These are phyloP conservation scores for Atlantisia rogersi DNA, from an alignment of 2,113 vertebrate genomes.

Conservation along the genomic window DNA sequence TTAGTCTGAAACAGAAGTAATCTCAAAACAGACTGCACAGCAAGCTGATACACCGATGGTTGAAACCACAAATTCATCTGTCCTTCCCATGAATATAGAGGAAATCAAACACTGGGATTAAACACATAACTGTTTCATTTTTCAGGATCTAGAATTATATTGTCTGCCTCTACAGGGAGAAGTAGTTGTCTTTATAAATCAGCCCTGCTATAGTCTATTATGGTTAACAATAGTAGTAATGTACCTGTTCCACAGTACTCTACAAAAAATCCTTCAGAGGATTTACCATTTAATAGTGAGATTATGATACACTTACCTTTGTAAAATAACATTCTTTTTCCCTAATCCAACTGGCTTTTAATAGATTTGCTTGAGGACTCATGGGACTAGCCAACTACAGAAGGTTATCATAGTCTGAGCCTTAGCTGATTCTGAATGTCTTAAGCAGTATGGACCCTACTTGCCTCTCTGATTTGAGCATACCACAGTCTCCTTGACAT, in stretches of 20 bases:
- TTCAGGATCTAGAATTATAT: not conserved
- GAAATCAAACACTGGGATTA: not conserved
- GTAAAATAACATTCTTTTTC: not conserved
- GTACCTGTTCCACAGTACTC: not conserved
- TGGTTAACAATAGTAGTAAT: not conserved
- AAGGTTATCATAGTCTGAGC: not conserved
- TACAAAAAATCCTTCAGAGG: not conserved
- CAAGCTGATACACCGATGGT: not conserved
- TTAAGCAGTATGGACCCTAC: not conserved
- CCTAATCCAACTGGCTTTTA: not conserved
- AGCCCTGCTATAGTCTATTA: not conserved
- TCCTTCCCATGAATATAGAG: not conserved
- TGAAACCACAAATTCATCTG: not conserved
- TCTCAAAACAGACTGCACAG: not conserved
- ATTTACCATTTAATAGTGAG: slow-evolving; percentile 2
- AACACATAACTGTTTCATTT: not conserved
- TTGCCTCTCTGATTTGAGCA: not conserved
- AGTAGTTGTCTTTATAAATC: not conserved
- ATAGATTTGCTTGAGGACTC: not conserved
- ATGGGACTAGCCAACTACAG: not conserved
- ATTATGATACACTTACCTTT: not conserved
- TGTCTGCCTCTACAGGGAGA: not conserved
- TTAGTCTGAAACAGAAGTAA: not conserved
- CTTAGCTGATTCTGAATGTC: not conserved
- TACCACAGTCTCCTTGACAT: not conserved